A percentile compares a stretch with the other conserved stretches of the same genome.
phyloP scores from a whole-genome alignment of 2,888 invertebrate species.

The Gandaritis pyraliata region DNA sequence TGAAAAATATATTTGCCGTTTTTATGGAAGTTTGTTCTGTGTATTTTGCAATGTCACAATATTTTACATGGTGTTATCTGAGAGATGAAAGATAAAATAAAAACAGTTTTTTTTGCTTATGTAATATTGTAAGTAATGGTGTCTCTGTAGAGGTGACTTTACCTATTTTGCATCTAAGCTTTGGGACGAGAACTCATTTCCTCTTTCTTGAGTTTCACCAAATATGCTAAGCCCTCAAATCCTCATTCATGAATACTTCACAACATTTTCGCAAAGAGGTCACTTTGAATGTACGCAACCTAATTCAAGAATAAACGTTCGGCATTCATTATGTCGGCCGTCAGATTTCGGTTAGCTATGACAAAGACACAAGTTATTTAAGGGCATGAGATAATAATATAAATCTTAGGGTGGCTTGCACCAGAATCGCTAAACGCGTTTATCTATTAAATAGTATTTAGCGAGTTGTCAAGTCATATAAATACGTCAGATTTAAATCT shows the following conservation, averaged over 20 bases:
- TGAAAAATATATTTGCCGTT: constrained; percentile 38
- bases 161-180: constrained; percentile 2
- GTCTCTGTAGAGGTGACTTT: neutral
- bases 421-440: too few relatives aligned
- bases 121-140: too few relatives aligned
- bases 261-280: constrained; percentile 56
- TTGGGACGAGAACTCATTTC: constrained; percentile 11
- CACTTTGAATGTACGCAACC: constrained; percentile 41
- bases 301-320: constrained; percentile 23
- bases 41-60: constrained; percentile 20
- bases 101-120: neutral
- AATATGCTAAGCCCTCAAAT: constrained; percentile 17
- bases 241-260: constrained; percentile 21
- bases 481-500: too few relatives aligned
- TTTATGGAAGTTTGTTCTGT: constrained; percentile 17
- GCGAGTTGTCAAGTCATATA: too few relatives aligned
- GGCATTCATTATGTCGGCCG: neutral
- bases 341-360: neutral
- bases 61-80: constrained; percentile 9
- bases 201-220: constrained; percentile 8
- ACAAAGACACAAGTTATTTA: too few relatives aligned
- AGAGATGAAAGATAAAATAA: neutral
- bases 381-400: too few relatives aligned
- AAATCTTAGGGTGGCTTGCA: too few relatives aligned
- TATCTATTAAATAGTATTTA: too few relatives aligned